Conservation (phyloP, 2,797 vertebrate species). For the Tamandua tetradactyla region DNA sequence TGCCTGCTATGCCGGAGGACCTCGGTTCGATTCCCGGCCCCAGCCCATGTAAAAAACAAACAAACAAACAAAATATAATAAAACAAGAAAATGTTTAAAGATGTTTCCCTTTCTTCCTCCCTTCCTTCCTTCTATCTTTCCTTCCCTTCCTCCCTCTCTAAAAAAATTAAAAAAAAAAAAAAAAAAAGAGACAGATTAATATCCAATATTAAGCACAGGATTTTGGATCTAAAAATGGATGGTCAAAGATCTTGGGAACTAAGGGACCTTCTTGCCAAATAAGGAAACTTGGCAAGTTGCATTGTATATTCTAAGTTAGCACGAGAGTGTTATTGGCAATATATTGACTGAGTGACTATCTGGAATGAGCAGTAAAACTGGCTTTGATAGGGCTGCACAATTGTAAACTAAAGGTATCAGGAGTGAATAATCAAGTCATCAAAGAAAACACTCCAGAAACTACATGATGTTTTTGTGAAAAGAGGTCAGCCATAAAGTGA, state of each 20-base stretch:
- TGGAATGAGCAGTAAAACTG: conserved; percentile 78
- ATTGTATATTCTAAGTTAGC: conserved; percentile 86
- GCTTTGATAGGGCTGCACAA: conserved; percentile 58
- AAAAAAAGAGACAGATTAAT: conserved; percentile 50
- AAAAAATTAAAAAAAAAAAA: too few species aligned
- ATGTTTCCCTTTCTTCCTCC: too few species aligned
- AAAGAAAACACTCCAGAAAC: conserved; percentile 46
- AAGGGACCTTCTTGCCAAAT: conserved; percentile 87
- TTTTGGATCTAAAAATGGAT: conserved; percentile 86
- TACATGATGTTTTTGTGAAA: conserved; percentile 8
- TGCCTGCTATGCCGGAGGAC: too few species aligned
- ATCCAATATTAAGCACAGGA: conserved; percentile 74
- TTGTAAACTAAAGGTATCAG: conserved; percentile 27
- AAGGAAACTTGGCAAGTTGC: conserved; percentile 87
- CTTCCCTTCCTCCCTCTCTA: too few species aligned
- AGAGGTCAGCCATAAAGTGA: conserved; percentile 47
- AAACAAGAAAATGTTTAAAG: too few species aligned
- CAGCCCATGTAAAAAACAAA: too few species aligned
- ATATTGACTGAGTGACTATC: conserved; percentile 84
- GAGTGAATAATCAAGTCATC: conserved; percentile 44
- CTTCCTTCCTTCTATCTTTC: too few species aligned
- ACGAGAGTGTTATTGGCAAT: conserved; percentile 87
- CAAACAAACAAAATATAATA: too few species aligned
- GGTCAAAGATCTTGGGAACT: conserved; percentile 86
- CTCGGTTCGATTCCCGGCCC: too few species aligned